Evolutionary conservation across 2,888 invertebrate species (phyloP), one percentile per base, ranked within the genome.

Genomic region (Artemia sinica): DNA sequence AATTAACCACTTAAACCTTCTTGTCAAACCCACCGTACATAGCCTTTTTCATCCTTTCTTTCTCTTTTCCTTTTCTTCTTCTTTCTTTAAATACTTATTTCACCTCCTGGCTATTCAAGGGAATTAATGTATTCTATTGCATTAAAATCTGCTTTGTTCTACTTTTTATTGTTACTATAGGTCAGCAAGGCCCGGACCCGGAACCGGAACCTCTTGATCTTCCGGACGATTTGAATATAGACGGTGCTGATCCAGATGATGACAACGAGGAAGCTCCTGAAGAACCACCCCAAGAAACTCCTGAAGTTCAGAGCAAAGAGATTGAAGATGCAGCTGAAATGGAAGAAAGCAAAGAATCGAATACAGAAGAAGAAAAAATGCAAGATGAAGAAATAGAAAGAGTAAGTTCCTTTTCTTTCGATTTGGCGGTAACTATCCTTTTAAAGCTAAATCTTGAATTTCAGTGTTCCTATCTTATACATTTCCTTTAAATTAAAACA

Each of bases 131-230:
- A 41, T 41, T 41, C 41, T 41, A 41, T 2, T 41, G 41, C 41
- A 41, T 41, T 41, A 6, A 41, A 41, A 41, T 41, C 41, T 41
- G 41, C 41, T 58, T 58, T 58, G 58, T 14, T n/a, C 13, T n/a
- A 58, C 58, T 58, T n/a, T 58, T 14, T n/a, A 58, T 69, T 66
- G 63, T 66, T 70, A 41, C 63, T 10, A 58, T 41, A 74, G 74
- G 74, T 7, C 73, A 89, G 69, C 82, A 87, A 71, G 85, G 85
- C 73, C 85, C 86, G 66, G 82, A 86, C 12, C 86, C 87, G 0
- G 90, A 92, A 75, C 86, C 91, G 0, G 91, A 93, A 77, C 84
- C 87, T 67, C 84, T 93, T 77, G 91, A 94, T 75, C 78, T 94
- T 71, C 91, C 92, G 0, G 91, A 94, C 65, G 87, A 93, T 77